Evolutionary conservation across 2,888 invertebrate species (phyloP).

Genomic region (Chironomus tentans): DNA sequence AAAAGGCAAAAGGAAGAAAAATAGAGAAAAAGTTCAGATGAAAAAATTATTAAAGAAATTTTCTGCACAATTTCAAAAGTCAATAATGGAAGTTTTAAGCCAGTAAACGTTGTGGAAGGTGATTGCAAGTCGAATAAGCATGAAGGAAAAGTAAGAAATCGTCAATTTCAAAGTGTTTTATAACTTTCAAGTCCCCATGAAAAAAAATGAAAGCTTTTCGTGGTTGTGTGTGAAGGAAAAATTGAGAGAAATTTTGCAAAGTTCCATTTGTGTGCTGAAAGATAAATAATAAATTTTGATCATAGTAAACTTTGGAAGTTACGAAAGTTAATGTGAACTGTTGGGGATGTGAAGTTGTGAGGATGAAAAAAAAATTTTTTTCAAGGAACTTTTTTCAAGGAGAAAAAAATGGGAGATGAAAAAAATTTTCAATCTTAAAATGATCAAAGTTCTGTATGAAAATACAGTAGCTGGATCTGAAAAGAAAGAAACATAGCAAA

Average conservation of each 20-base stretch:
- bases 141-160: neutral
- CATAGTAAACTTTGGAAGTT: no score
- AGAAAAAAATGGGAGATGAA: no score
- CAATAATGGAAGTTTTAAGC: neutral
- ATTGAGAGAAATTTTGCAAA: neutral
- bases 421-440: no score
- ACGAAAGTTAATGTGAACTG: no score
- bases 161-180: no score
- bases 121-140: neutral
- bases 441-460: no score
- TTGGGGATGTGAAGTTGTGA: no score
- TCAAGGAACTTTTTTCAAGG: no score
- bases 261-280: neutral
- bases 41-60: conserved; percentile 3
- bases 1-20: neutral
- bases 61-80: neutral
- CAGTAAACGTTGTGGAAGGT: neutral
- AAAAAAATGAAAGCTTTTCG: neutral
- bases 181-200: no score
- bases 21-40: neutral
- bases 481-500: no score
- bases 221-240: neutral
- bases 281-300: neutral
- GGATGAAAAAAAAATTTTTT: no score
- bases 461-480: no score